Conservation (phyloP, 1,140 invertebrate species). For the Ceratina japonica region DNA sequence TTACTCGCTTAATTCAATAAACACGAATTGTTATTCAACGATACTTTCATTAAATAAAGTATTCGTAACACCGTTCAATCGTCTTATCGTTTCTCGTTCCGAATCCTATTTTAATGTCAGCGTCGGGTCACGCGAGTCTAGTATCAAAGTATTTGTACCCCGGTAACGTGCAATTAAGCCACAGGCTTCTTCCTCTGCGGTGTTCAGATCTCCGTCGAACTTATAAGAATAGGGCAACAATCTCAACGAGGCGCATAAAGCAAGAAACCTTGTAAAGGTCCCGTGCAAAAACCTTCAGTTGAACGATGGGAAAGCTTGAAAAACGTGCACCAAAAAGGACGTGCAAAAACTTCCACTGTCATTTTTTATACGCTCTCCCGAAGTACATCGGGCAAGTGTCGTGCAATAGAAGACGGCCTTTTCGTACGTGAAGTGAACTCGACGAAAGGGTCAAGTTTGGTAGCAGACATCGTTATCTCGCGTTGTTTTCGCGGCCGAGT, state of each 20-base stretch:
- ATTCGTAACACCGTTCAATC: background rate
- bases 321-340: background rate
- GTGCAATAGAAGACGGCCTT: no score
- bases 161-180: background rate
- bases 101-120: background rate
- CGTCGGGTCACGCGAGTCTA: background rate
- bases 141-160: background rate
- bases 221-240: background rate
- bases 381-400: no score
- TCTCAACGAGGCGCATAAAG: background rate
- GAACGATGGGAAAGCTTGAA: background rate
- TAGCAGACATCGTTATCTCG: no score
- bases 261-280: constrained; percentile 1
- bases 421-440: no score
- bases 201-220: background rate
- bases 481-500: no score
- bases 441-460: background rate
- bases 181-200: background rate
- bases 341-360: no score
- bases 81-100: background rate
- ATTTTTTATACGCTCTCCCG: no score
- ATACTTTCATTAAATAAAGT: no score
- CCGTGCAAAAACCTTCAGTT: background rate
- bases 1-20: no score
- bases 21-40: no score